These are phyloP conservation scores for Chiroxiphia lanceolata DNA, from an alignment of 2,797 vertebrate genomes.

Conservation along the genomic window DNA sequence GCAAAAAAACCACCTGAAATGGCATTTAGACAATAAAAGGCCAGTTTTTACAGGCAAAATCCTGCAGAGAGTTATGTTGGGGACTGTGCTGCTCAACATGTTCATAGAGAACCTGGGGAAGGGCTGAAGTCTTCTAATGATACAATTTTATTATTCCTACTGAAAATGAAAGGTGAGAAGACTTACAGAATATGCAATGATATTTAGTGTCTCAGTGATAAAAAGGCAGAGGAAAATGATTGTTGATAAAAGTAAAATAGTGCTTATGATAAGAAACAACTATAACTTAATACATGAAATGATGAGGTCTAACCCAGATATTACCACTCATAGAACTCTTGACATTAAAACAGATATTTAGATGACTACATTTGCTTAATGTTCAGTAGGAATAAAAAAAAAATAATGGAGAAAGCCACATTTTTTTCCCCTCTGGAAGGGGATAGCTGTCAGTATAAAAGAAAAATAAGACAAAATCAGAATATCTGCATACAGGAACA, in stretches of 20 bases:
- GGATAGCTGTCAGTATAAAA: background rate
- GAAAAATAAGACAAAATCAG: background rate
- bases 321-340: background rate
- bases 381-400: background rate
- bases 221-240: background rate
- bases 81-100: background rate
- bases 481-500: background rate
- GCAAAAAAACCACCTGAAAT: background rate
- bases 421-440: background rate
- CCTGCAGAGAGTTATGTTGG: background rate
- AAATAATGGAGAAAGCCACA: background rate
- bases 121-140: background rate
- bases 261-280: background rate
- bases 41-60: background rate
- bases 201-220: background rate
- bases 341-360: background rate
- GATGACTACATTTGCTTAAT: background rate
- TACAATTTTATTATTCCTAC: background rate
- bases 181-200: background rate
- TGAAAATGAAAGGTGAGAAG: background rate
- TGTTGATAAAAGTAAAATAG: background rate
- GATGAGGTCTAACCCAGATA: background rate
- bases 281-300: background rate
- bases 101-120: background rate
- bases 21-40: background rate